A percentile compares a stretch with the other conserved stretches of the same genome.
phyloP scores from a whole-genome alignment of 35 echinoderm and acorn worm species.

The Heliocidaris erythrogramma region DNA sequence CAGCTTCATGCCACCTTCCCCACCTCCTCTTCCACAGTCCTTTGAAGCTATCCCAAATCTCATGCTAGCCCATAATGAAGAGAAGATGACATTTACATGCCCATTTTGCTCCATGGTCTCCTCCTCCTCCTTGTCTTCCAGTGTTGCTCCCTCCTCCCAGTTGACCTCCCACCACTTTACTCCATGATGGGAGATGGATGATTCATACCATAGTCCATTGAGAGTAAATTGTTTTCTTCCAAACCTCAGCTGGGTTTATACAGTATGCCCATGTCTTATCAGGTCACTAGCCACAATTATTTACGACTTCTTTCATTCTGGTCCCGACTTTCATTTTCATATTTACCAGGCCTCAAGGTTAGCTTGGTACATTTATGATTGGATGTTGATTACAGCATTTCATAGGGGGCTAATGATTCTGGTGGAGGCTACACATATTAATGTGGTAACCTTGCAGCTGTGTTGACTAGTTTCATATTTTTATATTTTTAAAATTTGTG shows the following conservation, averaged over 20 bases:
- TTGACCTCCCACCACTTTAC: not conserved
- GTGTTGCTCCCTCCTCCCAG: not conserved
- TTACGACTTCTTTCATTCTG: not conserved
- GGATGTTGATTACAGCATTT: not conserved
- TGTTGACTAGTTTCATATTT: not conserved
- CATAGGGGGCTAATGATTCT: not conserved
- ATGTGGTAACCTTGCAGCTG: not conserved
- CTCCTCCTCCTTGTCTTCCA: not conserved
- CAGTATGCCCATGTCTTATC: not conserved
- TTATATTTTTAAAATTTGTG: not conserved
- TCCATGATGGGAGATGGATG: not conserved
- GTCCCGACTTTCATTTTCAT: constrained; percentile 1
- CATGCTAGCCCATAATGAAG: not conserved
- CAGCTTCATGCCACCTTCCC: not conserved
- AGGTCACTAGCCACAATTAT: not conserved
- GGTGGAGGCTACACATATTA: not conserved
- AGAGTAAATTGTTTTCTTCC: constrained; percentile 12
- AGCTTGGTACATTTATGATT: not conserved
- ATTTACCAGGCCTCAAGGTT: not conserved
- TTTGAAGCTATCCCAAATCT: too few relatives aligned
- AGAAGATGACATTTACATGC: not conserved
- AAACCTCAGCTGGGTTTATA: constrained; percentile 15
- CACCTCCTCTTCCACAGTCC: not conserved
- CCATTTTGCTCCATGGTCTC: not conserved
- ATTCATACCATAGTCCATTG: not conserved